Conservation (phyloP, 2,888 invertebrate species). For the Cheilosia variabilis region DNA sequence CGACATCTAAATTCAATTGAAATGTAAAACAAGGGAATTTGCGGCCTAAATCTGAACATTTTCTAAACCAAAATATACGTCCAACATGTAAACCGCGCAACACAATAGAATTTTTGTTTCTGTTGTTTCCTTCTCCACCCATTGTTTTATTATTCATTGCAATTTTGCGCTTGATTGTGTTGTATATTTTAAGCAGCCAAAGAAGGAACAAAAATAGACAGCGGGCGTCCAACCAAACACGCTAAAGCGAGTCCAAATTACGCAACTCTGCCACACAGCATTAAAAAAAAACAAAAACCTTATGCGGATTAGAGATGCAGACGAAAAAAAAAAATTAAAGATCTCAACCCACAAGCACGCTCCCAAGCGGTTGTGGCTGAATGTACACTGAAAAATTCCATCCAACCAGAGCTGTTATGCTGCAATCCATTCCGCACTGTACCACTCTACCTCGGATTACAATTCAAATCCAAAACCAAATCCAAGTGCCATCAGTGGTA, state of each 20-base stretch:
- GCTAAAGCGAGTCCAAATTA: conserved; percentile 46
- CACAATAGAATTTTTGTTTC: background rate
- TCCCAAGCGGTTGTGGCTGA: conserved; percentile 29
- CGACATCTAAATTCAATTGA: too few relatives aligned
- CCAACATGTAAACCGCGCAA: background rate
- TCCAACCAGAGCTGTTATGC: conserved; percentile 33
- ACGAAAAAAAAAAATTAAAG: conserved; percentile 33
- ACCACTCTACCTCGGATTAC: conserved; percentile 41
- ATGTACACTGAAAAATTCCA: conserved; percentile 44
- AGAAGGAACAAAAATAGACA: conserved; percentile 24
- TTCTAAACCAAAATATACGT: background rate
- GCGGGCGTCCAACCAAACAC: conserved; percentile 35
- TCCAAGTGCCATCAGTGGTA: conserved; percentile 60
- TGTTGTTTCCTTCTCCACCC: conserved; percentile 3
- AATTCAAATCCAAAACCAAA: conserved; percentile 57
- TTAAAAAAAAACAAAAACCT: conserved; percentile 60
- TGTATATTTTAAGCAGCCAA: conserved; percentile 18
- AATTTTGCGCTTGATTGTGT: conserved; percentile 68
- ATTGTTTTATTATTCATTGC: conserved; percentile 45
- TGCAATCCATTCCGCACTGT: conserved; percentile 56
- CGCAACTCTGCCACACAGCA: conserved; percentile 54
- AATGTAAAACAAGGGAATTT: background rate
- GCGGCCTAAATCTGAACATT: background rate
- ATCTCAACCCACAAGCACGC: conserved; percentile 60
- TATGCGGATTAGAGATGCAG: conserved; percentile 50